Evolutionary conservation across 1,140 invertebrate species (phyloP).

Genomic region (Dinoponera quadriceps): DNA sequence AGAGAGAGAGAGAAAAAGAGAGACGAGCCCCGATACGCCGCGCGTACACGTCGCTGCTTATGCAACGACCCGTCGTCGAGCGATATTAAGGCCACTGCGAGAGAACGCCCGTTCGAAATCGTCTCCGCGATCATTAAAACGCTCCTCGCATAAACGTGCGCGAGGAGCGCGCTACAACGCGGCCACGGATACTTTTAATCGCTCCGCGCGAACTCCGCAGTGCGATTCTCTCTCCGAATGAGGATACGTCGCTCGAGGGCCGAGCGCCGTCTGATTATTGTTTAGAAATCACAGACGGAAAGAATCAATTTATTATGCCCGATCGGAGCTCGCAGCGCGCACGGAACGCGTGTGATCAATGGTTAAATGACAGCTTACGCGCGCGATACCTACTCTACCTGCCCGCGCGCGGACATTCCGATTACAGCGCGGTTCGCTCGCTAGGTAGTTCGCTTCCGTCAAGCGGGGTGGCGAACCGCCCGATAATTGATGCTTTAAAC

Average conservation of each 20-base stretch:
- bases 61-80: conserved; percentile 63
- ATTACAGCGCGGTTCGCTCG: conserved; percentile 15
- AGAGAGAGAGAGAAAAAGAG: conserved; percentile 8
- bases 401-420: neutral
- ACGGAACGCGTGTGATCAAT: conserved; percentile 42
- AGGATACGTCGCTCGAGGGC: conserved; percentile 46
- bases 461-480: neutral
- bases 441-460: conserved; percentile 32
- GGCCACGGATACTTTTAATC: conserved; percentile 59
- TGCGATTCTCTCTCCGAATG: conserved; percentile 43
- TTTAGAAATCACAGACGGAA: conserved; percentile 53
- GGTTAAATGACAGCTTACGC: conserved; percentile 35
- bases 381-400: neutral
- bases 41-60: conserved; percentile 55
- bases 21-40: neutral
- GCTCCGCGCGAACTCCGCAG: conserved; percentile 51
- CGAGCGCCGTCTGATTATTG: conserved; percentile 32
- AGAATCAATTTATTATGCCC: conserved; percentile 44
- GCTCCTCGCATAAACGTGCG: conserved; percentile 61
- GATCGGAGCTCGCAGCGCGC: conserved; percentile 23
- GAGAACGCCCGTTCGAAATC: conserved; percentile 72
- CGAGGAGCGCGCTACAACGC: conserved; percentile 49
- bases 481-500: conserved; percentile 10
- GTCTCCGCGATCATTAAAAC: conserved; percentile 69
- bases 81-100: conserved; percentile 72